A percentile compares a stretch with the other conserved stretches of the same genome.
phyloP scores from a whole-genome alignment of 1,140 invertebrate genomes.

The Leptestheria dahalacensis region DNA sequence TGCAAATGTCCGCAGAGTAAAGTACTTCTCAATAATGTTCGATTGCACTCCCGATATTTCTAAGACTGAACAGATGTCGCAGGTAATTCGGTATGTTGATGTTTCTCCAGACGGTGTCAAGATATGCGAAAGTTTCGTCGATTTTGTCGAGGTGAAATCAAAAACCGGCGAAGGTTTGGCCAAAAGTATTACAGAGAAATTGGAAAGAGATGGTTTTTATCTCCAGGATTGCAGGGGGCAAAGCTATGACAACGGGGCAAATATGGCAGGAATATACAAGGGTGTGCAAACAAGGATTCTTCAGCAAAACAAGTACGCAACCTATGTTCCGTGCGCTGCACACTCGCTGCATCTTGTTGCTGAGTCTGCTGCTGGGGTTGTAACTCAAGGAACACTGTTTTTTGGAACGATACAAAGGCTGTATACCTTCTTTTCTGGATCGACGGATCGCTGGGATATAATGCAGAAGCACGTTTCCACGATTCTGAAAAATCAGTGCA shows the following conservation, averaged over 20 bases:
- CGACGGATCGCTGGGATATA: neutral
- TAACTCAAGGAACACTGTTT: neutral
- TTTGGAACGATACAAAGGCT: slow-evolving; percentile 7
- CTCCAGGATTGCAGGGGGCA: slow-evolving; percentile 24
- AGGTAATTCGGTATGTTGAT: slow-evolving; percentile 16
- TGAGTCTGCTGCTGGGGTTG: neutral
- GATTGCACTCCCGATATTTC: slow-evolving; percentile 18
- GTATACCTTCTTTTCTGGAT: slow-evolving; percentile 7
- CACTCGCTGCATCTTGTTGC: slow-evolving; percentile 1
- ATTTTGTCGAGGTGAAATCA: slow-evolving; percentile 17
- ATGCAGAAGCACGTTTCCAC: neutral
- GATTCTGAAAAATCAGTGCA: neutral
- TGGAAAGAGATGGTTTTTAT: slow-evolving; percentile 16
- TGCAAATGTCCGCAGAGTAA: neutral
- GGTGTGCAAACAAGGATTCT: slow-evolving; percentile 22
- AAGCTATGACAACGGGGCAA: slow-evolving; percentile 26
- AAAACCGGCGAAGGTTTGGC: slow-evolving; percentile 16
- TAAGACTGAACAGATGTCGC: slow-evolving; percentile 16
- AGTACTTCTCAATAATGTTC: slow-evolving; percentile 18
- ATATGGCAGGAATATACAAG: slow-evolving; percentile 24
- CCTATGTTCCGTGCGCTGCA: slow-evolving; percentile 7
- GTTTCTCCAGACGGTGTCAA: neutral
- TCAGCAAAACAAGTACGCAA: slow-evolving; percentile 16
- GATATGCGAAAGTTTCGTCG: slow-evolving; percentile 16
- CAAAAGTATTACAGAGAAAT: slow-evolving; percentile 17